phyloP scores from a whole-genome alignment of 2,113 vertebrate genomes.

The Suricata suricatta region DNA sequence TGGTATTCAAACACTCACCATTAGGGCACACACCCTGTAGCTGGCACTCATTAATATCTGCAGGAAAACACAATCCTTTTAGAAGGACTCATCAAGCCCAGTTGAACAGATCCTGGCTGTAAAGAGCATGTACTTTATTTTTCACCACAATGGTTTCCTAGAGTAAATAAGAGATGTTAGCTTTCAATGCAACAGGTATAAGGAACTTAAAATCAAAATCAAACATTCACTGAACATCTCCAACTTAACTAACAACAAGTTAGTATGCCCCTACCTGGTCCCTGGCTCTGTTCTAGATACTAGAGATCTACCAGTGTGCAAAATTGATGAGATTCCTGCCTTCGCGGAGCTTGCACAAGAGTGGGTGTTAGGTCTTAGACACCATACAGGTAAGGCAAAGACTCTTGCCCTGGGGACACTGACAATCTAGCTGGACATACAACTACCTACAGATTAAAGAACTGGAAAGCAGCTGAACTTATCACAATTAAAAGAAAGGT shows the following conservation, averaged over 20 bases:
- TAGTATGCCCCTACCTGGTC: background rate
- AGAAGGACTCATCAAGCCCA: background rate
- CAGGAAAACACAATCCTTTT: constrained; percentile 64
- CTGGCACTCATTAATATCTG: constrained; percentile 97
- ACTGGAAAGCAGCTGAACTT: background rate
- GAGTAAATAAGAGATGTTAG: background rate
- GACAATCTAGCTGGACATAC: background rate
- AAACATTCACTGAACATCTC: background rate
- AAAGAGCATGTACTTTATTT: background rate
- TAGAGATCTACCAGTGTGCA: background rate
- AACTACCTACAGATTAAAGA: background rate
- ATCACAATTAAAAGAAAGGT: background rate
- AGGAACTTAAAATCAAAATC: constrained; percentile 3
- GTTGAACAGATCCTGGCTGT: background rate
- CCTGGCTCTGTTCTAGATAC: background rate
- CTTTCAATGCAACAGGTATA: background rate
- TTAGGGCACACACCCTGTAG: constrained; percentile 94
- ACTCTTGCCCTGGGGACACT: background rate
- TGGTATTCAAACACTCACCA: constrained; percentile 95
- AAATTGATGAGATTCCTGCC: background rate
- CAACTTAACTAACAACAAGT: background rate
- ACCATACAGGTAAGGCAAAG: background rate
- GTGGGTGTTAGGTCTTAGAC: no score
- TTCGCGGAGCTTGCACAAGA: background rate
- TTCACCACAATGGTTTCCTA: background rate